Evolutionary conservation across 2,888 invertebrate genomes (phyloP).

Genomic region (Diplolepis rosae): DNA sequence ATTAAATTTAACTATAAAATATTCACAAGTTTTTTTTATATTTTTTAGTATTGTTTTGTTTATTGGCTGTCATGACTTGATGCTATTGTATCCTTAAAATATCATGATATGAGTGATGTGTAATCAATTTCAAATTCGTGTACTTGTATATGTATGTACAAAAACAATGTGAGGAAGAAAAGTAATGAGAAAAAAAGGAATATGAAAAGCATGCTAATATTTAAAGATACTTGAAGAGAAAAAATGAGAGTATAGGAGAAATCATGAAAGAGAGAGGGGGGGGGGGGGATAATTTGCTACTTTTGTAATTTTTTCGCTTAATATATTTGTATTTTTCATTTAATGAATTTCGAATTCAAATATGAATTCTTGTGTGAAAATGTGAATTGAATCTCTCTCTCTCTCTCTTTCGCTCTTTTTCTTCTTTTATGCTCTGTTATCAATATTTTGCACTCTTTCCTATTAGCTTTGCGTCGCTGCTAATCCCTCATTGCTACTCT

Average conservation of each 20-base stretch:
- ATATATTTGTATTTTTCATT: too few species aligned
- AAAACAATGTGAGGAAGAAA: constrained; percentile 25
- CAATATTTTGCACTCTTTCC: constrained; percentile 25
- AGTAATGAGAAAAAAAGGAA: constrained; percentile 24
- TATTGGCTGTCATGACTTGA: too few species aligned
- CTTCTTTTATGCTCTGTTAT: neutral
- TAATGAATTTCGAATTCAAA: too few species aligned
- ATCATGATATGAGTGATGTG: neutral
- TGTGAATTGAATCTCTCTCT: neutral
- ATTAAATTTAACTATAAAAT: too few species aligned
- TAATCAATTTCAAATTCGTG: neutral
- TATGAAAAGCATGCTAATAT: constrained; percentile 31
- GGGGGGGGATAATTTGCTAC: too few species aligned
- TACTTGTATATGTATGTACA: constrained; percentile 28
- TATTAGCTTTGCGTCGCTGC: constrained; percentile 19
- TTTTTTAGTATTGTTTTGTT: too few species aligned
- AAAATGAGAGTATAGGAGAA: constrained; percentile 28
- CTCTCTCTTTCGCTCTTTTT: neutral
- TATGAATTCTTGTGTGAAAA: too few species aligned
- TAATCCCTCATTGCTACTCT: constrained; percentile 62
- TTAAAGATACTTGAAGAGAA: neutral
- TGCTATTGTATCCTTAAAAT: neutral
- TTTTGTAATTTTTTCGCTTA: too few species aligned
- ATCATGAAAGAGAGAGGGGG: constrained; percentile 31
- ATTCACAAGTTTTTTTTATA: too few species aligned